Conservation (phyloP, 2,113 vertebrate genomes). For the Leucopsar rothschildi region DNA sequence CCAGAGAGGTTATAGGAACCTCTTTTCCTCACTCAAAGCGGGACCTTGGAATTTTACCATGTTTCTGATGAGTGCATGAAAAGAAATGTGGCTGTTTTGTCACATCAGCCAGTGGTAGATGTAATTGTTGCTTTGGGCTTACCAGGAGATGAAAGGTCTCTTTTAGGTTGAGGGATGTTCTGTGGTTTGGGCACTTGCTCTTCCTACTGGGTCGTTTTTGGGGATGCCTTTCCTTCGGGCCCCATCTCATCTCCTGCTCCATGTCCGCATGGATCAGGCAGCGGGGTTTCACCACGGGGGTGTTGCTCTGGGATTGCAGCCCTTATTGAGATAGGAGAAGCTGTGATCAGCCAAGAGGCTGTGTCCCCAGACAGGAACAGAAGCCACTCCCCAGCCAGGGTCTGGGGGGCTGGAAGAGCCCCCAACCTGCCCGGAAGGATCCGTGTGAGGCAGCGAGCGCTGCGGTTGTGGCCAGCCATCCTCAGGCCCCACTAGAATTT, state of each 20-base stretch:
- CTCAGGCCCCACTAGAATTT: constrained; percentile 68
- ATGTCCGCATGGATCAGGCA: accelerated
- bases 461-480: accelerated
- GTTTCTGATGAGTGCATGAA: neutral
- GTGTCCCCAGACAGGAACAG: neutral
- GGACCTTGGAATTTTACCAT: neutral
- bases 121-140: neutral
- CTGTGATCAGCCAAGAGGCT: neutral
- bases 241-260: neutral
- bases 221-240: neutral
- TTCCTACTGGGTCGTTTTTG: neutral
- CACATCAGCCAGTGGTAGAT: neutral
- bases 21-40: neutral
- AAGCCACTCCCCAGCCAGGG: accelerated
- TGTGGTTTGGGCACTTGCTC: neutral
- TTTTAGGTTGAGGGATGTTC: neutral
- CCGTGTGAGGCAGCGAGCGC: accelerated
- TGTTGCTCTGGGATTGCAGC: neutral
- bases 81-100: neutral
- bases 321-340: neutral
- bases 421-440: accelerated
- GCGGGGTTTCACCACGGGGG: neutral
- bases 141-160: neutral
- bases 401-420: neutral
- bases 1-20: neutral